These are phyloP conservation scores for Epinephelus coioides DNA, from an alignment of 2,797 vertebrate species.

Conservation along the genomic window DNA sequence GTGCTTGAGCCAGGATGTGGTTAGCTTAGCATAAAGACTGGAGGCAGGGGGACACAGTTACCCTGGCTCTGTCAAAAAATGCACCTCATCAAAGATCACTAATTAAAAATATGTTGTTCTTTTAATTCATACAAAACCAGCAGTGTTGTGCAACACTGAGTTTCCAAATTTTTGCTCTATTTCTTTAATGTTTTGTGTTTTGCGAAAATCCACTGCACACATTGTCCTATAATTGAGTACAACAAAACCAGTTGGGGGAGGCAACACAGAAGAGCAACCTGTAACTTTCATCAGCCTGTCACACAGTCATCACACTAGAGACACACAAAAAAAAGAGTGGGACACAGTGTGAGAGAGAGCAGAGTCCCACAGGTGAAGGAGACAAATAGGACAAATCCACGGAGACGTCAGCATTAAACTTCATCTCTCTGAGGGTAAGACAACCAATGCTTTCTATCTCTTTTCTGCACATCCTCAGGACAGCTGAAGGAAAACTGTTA, in stretches of 20 bases:
- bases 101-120: no score
- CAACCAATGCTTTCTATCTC: neutral
- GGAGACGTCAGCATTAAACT: neutral
- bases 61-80: no score
- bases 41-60: no score
- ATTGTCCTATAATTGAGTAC: neutral
- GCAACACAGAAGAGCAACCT: neutral
- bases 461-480: neutral
- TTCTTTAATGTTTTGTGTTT: no score
- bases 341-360: neutral
- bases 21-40: no score
- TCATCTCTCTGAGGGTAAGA: conserved; percentile 4
- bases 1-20: no score
- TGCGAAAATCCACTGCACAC: neutral
- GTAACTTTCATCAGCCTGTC: neutral
- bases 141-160: no score
- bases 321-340: neutral
- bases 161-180: no score
- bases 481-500: neutral
- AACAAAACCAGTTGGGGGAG: neutral
- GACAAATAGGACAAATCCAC: neutral
- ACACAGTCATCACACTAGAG: neutral
- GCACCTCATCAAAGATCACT: no score
- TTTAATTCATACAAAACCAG: no score
- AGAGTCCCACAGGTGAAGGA: neutral